These are phyloP conservation scores for Carlito syrichta DNA, from an alignment of 2,113 vertebrate species.

Conservation along the genomic window DNA sequence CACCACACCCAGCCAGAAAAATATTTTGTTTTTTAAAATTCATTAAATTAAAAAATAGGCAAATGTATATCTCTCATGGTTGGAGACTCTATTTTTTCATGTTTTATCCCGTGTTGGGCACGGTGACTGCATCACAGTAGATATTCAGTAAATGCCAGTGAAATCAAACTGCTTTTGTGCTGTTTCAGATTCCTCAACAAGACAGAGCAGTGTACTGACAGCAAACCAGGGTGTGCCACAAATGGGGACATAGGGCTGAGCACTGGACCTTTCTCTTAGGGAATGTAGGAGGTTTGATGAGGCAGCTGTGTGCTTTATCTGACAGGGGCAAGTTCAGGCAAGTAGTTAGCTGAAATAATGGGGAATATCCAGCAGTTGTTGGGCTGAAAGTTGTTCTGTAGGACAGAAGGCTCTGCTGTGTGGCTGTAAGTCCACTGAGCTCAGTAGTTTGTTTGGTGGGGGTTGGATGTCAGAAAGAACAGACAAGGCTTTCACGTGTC, in stretches of 20 bases:
- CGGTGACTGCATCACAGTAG: background rate
- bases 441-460: background rate
- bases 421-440: background rate
- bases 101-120: background rate
- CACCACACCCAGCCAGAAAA: too few relatives aligned
- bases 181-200: background rate
- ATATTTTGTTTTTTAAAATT: background rate
- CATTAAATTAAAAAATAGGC: background rate
- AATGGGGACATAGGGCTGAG: background rate
- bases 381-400: background rate
- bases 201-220: background rate
- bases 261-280: background rate
- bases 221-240: background rate
- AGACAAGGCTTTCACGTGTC: background rate
- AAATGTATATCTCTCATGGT: background rate
- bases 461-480: background rate
- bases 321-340: background rate
- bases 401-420: background rate
- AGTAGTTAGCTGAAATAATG: background rate
- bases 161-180: background rate
- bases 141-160: background rate
- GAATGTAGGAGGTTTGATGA: background rate
- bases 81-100: background rate
- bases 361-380: background rate
- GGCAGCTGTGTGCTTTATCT: background rate